Evolutionary conservation across 1,140 invertebrate genomes (phyloP), one percentile per base, ranked within the genome.

Genomic region (Holotrichia oblita): DNA sequence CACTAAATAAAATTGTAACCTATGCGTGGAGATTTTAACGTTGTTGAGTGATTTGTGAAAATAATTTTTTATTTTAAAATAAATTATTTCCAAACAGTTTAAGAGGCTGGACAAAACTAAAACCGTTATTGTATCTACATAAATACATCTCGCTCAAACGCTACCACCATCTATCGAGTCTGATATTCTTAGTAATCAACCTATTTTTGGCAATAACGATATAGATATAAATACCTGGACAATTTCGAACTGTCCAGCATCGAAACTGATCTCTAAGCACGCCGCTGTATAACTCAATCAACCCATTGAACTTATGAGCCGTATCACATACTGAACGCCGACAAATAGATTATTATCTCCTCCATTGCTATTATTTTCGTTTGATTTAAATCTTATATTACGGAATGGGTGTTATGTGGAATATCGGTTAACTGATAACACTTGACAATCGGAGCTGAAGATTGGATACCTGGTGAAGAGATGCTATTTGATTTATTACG

Each of bases 331-430:
- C 27, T 34, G 27, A 34, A 34, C 34, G 78, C 82, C 83, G 80
- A 80, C 80, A 83, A 83, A 81, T 69, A 80, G 81, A 84, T 69
- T 82, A 76, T 74, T 79, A 83, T 83, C 81, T 24, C 12, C 48
- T 48, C 74, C 78, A 73, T 78, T 80, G 79, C 80, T 80, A 81
- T 83, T 83, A 83, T 81, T 83, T 80, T 78, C 82, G 72, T 81
- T 78, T 83, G 80, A 81, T 83, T 83, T 82, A 83, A 81, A 80
- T 78, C 79, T 78, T 34, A 69, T 20, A 69, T 82, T 84, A 73
- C 82, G 77, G 81, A 83, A 81, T 80, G 76, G 81, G 76, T 83
- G 82, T 78, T 69, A 69, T 81, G 82, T 81, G 82, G 81, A 80
- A 82, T 83, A 78, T n/a, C 55, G 79, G 78, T 78, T 80, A 80